Conservation (phyloP, 1,140 invertebrate genomes). For the Tetramorium parvispinum region DNA sequence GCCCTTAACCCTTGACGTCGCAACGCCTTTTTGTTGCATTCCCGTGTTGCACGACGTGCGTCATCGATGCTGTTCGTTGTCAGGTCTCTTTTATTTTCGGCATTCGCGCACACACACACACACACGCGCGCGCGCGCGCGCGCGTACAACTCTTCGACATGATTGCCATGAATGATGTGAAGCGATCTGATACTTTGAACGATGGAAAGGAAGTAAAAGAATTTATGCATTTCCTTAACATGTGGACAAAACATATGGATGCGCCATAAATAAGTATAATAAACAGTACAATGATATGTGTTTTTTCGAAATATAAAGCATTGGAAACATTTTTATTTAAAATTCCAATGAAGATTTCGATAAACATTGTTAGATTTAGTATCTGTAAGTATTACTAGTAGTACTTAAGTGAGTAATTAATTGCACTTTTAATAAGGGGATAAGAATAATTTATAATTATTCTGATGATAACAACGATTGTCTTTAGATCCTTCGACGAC, state of each 20-base stretch:
- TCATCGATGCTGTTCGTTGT: conserved; percentile 44
- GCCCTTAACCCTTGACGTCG: conserved; percentile 40
- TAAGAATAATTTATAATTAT: background rate
- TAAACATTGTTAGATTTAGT: conserved; percentile 14
- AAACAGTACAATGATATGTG: background rate
- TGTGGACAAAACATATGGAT: background rate
- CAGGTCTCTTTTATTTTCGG: conserved; percentile 47
- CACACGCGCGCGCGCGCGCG: no score
- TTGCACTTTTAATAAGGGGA: background rate
- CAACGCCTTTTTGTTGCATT: conserved; percentile 34
- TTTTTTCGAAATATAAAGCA: background rate
- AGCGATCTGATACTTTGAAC: background rate
- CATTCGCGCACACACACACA: no score
- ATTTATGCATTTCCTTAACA: background rate
- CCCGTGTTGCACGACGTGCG: conserved; percentile 18
- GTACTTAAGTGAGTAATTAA: background rate
- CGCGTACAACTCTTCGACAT: background rate
- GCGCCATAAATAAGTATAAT: background rate
- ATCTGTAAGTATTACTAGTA: background rate
- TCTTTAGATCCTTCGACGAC: background rate
- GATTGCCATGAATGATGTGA: conserved; percentile 23
- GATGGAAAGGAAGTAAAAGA: background rate
- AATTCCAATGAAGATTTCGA: background rate
- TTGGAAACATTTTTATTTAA: background rate
- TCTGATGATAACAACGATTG: background rate